Evolutionary conservation across 1,140 invertebrate species (phyloP).

Genomic region (Hestina assimilis): DNA sequence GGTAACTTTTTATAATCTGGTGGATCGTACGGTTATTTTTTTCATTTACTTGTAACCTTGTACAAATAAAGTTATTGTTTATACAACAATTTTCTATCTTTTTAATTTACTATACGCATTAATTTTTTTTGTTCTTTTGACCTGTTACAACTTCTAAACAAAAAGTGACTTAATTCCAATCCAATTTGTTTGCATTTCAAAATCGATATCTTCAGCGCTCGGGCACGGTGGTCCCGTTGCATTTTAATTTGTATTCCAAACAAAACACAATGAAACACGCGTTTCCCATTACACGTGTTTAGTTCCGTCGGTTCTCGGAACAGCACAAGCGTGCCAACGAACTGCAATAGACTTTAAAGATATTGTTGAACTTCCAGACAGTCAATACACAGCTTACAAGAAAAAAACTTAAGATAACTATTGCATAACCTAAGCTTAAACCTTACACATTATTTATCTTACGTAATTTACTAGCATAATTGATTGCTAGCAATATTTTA

Average conservation of each 20-base stretch:
- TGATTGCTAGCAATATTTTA: neutral
- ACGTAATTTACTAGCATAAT: neutral
- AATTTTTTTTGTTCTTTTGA: too few relatives aligned
- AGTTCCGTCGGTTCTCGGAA: conserved; percentile 8
- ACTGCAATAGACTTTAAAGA: conserved; percentile 14
- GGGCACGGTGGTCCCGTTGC: conserved; percentile 4
- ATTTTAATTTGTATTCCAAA: conserved; percentile 16
- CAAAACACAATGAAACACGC: conserved; percentile 11
- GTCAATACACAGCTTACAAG: neutral
- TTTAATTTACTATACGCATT: too few relatives aligned
- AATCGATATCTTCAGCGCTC: too few relatives aligned
- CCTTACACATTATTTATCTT: neutral
- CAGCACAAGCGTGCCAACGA: conserved; percentile 5
- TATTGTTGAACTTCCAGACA: neutral
- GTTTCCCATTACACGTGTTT: conserved; percentile 20
- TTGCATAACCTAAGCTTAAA: neutral
- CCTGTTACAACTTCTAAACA: too few relatives aligned
- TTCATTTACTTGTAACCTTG: too few relatives aligned
- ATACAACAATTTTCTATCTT: too few relatives aligned
- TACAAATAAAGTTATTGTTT: too few relatives aligned
- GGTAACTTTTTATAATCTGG: too few relatives aligned
- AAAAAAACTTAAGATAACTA: neutral
- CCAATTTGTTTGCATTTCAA: too few relatives aligned
- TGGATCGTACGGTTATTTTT: too few relatives aligned
- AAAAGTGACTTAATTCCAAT: too few relatives aligned